These are phyloP conservation scores for Silurus asotus DNA, from an alignment of 2,113 vertebrate genomes.

Conservation along the genomic window DNA sequence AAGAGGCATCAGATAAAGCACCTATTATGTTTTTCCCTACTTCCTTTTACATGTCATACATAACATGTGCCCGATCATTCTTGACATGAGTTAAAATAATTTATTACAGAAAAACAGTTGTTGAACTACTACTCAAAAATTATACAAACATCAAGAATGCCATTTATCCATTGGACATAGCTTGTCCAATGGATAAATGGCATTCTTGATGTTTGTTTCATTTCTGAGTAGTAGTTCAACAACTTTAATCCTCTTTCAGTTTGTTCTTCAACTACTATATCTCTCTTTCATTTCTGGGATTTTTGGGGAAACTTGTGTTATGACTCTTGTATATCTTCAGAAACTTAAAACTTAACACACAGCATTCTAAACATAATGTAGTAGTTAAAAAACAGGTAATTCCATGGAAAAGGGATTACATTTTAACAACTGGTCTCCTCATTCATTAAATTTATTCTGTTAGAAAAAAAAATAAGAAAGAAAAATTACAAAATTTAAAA, in stretches of 20 bases:
- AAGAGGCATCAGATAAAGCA: constrained; percentile 72
- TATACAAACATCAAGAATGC: neutral
- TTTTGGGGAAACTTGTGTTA: neutral
- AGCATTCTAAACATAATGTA: neutral
- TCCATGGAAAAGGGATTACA: neutral
- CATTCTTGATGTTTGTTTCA: neutral
- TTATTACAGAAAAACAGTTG: neutral
- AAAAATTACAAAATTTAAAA: too few relatives aligned
- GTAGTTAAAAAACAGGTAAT: neutral
- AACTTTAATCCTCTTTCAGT: neutral
- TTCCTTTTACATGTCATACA: neutral
- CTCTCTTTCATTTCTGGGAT: neutral
- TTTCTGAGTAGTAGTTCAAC: neutral
- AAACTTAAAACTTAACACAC: neutral
- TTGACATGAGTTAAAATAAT: constrained; percentile 10
- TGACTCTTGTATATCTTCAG: neutral
- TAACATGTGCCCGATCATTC: neutral
- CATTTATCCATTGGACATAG: neutral
- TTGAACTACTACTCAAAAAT: neutral
- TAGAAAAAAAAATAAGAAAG: too few relatives aligned
- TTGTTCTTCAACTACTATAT: neutral
- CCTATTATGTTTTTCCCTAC: constrained; percentile 67
- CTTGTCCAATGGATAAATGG: neutral
- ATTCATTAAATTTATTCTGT: neutral
- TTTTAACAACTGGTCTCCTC: neutral